Evolutionary conservation across 2,797 vertebrate genomes (phyloP).

Genomic region (Notoglanidium macrostoma): DNA sequence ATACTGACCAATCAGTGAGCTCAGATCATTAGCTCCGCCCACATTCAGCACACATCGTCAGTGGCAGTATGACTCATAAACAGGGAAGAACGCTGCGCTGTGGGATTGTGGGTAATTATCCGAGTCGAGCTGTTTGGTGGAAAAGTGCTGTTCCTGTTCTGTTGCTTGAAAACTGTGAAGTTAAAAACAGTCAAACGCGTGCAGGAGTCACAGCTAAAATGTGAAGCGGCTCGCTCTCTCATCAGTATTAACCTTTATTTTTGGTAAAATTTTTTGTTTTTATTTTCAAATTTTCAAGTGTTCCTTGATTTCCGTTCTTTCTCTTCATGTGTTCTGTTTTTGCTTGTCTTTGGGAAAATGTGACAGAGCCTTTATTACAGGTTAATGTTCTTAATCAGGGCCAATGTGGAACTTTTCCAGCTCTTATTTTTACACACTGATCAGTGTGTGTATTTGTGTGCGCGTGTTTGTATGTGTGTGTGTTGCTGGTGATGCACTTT

Average conservation of each 20-base stretch:
- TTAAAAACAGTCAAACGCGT: background rate
- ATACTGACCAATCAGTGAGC: background rate
- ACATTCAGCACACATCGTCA: background rate
- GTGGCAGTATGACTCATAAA: background rate
- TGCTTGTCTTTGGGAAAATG: background rate
- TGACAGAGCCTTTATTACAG: background rate
- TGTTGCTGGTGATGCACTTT: background rate
- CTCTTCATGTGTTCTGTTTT: background rate
- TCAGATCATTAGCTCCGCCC: background rate
- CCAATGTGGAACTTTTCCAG: background rate
- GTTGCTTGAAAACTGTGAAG: slow-evolving; percentile 12
- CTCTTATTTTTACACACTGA: background rate
- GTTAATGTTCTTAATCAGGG: background rate
- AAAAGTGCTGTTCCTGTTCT: background rate
- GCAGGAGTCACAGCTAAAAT: background rate
- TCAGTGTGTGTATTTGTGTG: background rate
- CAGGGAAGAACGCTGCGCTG: background rate
- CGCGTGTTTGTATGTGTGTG: background rate
- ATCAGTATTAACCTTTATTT: background rate
- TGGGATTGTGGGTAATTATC: background rate
- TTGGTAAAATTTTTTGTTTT: background rate
- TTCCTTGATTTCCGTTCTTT: too few species aligned
- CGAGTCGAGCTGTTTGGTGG: background rate
- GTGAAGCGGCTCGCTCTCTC: background rate
- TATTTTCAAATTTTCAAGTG: background rate